Percentiles rank a stretch among this genome's conserved stretches.
phyloP scores from a whole-genome alignment of 2,113 vertebrate species.

The Mixornis gularis region DNA sequence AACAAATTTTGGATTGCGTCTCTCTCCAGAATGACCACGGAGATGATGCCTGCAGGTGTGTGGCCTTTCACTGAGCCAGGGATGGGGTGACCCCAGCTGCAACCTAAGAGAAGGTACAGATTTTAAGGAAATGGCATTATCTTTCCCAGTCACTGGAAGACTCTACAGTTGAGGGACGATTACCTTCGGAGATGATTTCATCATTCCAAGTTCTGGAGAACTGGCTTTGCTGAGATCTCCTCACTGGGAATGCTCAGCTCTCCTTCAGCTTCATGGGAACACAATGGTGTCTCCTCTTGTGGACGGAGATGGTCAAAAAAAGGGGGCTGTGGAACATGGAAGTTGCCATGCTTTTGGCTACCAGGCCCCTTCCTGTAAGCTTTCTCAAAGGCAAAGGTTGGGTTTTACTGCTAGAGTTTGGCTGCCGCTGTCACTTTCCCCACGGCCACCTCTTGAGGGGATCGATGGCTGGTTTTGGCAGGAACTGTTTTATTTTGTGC shows the following conservation, averaged over 20 bases:
- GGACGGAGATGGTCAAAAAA: not conserved
- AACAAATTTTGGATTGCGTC: not conserved
- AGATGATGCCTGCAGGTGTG: rapidly evolving
- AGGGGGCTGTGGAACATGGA: not conserved
- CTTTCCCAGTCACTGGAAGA: not conserved
- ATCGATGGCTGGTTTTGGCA: not conserved
- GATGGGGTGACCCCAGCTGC: not conserved
- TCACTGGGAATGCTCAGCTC: not conserved
- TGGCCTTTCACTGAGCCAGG: not conserved
- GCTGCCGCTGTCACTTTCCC: slow-evolving; percentile 21
- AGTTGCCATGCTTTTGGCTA: not conserved
- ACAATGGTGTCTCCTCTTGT: rapidly evolving
- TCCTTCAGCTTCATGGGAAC: not conserved
- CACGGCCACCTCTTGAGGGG: slow-evolving; percentile 29
- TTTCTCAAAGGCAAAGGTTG: not conserved
- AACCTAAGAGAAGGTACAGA: not conserved
- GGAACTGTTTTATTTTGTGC: slow-evolving; percentile 12
- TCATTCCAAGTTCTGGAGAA: not conserved
- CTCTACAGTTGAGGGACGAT: rapidly evolving
- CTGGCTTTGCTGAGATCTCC: not conserved
- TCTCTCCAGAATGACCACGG: not conserved
- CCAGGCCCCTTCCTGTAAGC: not conserved
- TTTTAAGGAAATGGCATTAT: not conserved
- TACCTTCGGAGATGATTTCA: not conserved
- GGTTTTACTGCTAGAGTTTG: slow-evolving; percentile 8